phyloP scores from a whole-genome alignment of 2,797 vertebrate species.

The Peromyscus eremicus region DNA sequence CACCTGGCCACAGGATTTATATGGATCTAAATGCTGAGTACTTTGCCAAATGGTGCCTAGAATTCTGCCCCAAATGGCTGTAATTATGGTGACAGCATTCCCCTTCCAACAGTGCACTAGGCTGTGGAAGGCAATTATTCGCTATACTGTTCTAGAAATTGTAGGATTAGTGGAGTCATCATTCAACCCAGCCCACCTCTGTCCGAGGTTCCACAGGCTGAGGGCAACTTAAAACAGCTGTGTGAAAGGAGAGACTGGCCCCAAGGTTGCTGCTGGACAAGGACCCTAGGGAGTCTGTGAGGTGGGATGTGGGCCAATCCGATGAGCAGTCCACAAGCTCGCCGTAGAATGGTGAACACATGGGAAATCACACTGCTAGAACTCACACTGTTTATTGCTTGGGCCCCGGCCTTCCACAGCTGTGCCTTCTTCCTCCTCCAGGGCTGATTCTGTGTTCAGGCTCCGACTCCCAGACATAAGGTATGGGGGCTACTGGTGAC shows the following conservation, averaged over 20 bases:
- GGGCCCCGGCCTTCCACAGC: too few species aligned
- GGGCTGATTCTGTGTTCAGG: not conserved
- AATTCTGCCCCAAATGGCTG: not conserved
- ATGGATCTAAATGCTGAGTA: not conserved
- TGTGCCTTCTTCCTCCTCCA: not conserved
- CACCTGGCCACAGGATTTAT: not conserved
- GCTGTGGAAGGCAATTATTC: not conserved
- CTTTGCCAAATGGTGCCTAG: not conserved
- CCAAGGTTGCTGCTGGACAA: not conserved
- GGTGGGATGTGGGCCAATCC: not conserved
- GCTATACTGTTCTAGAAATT: not conserved
- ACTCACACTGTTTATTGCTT: not conserved
- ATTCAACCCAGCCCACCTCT: not conserved
- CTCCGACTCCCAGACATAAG: too few species aligned
- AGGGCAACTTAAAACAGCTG: not conserved
- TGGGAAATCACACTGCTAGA: not conserved
- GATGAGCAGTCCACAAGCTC: not conserved
- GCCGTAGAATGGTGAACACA: not conserved
- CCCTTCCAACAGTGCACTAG: not conserved
- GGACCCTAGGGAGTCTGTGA: rapidly evolving
- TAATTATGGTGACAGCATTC: not conserved
- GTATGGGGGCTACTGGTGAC: not conserved
- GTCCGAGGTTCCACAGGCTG: not conserved
- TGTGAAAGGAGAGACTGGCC: not conserved
- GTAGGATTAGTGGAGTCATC: not conserved